Conservation (phyloP, 1,140 invertebrate genomes). For the Littorina saxatilis region DNA sequence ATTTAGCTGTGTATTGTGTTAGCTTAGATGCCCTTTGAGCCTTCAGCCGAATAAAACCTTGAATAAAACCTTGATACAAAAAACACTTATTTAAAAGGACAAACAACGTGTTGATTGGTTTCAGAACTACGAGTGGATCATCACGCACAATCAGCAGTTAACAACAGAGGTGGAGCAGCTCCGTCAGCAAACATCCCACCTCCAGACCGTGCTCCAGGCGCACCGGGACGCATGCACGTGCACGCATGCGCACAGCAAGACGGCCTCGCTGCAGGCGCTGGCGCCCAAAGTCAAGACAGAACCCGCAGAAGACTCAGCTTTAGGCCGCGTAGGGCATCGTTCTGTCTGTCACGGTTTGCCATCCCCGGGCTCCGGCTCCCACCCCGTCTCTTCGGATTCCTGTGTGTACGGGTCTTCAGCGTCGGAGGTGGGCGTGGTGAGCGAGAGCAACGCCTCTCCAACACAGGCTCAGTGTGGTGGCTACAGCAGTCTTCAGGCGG, state of each 20-base stretch:
- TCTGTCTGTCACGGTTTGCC: not conserved
- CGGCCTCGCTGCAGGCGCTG: not conserved
- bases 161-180: conserved; percentile 27
- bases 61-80: no score
- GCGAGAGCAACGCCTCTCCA: not conserved
- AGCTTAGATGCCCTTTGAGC: no score
- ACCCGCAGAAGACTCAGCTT: not conserved
- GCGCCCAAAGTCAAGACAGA: not conserved
- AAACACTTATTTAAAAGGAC: not conserved
- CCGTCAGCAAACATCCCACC: conserved; percentile 12
- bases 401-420: not conserved
- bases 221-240: conserved; percentile 32
- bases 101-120: conserved; percentile 14
- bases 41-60: no score
- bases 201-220: not conserved
- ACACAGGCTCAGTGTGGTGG: no score
- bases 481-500: no score
- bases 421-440: no score
- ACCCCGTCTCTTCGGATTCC: not conserved
- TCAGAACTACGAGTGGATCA: conserved; percentile 41
- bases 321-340: not conserved
- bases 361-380: not conserved
- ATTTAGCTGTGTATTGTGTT: no score
- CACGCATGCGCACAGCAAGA: not conserved
- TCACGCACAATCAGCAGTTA: conserved; percentile 34